Evolutionary conservation across 2,888 invertebrate species (phyloP), one percentile per base, ranked within the genome.

Genomic region (Euplexia lucipara): DNA sequence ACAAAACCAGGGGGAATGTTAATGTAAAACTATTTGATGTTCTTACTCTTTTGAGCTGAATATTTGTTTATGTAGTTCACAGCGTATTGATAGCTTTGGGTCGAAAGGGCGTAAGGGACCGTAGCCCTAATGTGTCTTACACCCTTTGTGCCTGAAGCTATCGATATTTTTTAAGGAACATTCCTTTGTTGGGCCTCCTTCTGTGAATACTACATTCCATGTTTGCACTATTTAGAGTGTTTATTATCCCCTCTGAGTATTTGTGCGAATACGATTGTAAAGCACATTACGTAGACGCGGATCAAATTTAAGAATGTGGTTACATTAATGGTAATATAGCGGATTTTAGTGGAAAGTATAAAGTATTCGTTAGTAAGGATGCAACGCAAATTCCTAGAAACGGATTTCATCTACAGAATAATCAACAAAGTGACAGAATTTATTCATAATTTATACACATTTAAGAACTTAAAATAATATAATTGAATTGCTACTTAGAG

Each of bases 11-110:
- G 83, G 86, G 73, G 87, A 87, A 90, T 88, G 90, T 88, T 90
- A 91, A 90, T 90, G 88, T 88, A 83, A 85, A 87, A 90, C 89
- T 93, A 92, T 93, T 93, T 92, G 92, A 93, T 93, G 89, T 91
- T 88, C 82, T 71, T 83, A 78, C 85, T 73, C 63, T 70, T 81
- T 81, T 88, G 86, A 87, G 79, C 77, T 66, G 68, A 60, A 66
- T 87, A 87, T 91, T 90, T 91, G 87, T 90, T 87, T 89, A 87
- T 84, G 69, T 83, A 85, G 87, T 86, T 84, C 81, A 83, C 79
- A 75, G 81, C 72, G 82, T 83, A 86, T 85, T 72, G 70, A 66
- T 73, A 47, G 56, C 18, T 56, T 54, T 41, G 58, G 45, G 14
- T 4, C 20, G 0, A 73, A 70, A 66, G 18, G 45, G 32, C 51